These are phyloP conservation scores for Passer domesticus DNA, from an alignment of 2,113 vertebrate genomes.

Conservation along the genomic window DNA sequence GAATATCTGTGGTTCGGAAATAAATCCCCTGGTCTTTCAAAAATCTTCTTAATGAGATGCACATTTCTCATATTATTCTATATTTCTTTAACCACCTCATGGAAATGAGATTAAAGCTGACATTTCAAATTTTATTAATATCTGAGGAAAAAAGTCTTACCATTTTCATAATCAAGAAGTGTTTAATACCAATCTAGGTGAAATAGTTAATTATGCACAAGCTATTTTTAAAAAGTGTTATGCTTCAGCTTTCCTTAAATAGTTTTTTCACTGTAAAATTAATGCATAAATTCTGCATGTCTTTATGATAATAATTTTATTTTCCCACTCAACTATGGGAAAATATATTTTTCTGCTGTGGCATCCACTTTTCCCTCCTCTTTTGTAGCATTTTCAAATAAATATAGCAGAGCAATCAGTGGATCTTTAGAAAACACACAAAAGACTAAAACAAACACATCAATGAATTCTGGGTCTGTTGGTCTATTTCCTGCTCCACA, in stretches of 20 bases:
- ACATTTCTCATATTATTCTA: not conserved
- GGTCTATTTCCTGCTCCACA: conserved; percentile 34
- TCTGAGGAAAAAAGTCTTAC: not conserved
- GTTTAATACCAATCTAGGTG: conserved; percentile 17
- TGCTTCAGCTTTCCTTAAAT: conserved; percentile 3
- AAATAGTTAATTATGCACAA: conserved; percentile 23
- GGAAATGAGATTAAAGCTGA: conserved; percentile 17
- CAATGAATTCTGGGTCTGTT: not conserved
- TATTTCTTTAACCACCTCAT: conserved; percentile 1
- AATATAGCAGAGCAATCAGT: conserved; percentile 35
- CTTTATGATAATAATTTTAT: not conserved
- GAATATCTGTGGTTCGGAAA: not conserved
- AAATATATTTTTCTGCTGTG: not conserved
- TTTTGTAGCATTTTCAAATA: not conserved
- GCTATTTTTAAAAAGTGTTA: conserved; percentile 24
- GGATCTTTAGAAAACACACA: conserved; percentile 44
- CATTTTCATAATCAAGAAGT: conserved; percentile 40
- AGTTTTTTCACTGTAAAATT: not conserved
- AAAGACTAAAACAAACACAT: conserved; percentile 24
- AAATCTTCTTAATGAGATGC: not conserved
- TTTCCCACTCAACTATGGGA: not conserved
- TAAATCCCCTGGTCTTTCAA: not conserved
- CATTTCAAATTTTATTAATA: conserved; percentile 25
- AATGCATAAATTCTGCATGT: not conserved
- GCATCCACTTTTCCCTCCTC: not conserved